phyloP scores from a whole-genome alignment of 2,888 invertebrate genomes.

The Drosophila setosimentum region DNA sequence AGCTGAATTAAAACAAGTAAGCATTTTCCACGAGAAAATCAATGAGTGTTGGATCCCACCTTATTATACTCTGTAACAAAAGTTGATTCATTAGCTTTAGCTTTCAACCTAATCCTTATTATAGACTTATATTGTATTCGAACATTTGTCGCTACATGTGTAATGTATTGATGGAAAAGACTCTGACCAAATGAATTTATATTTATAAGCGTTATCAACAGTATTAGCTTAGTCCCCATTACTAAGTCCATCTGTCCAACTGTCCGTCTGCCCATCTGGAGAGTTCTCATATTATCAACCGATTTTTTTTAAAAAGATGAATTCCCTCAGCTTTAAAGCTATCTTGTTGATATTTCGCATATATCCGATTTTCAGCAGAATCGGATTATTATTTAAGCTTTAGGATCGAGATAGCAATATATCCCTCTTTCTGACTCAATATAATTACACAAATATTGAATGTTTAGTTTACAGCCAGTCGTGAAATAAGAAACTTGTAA shows the following conservation, averaged over 20 bases:
- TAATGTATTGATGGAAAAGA: background rate
- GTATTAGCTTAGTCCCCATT: background rate
- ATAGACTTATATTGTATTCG: background rate
- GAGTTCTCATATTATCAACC: background rate
- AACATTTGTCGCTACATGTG: background rate
- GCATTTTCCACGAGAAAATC: no score
- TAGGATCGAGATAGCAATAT: background rate
- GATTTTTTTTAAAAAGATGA: background rate
- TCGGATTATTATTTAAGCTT: background rate
- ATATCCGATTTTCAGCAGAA: background rate
- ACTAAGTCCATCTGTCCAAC: background rate
- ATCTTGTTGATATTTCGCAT: background rate
- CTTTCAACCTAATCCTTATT: background rate
- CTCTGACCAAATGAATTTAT: background rate
- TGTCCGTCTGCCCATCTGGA: background rate
- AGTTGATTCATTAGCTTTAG: background rate
- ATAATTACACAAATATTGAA: background rate
- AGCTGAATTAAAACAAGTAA: slow-evolving; percentile 38
- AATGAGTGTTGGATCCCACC: background rate
- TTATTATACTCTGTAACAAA: background rate
- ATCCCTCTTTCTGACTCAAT: background rate
- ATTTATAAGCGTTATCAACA: background rate
- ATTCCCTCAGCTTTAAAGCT: no score
- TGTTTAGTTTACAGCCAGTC: background rate
- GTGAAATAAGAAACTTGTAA: background rate